Evolutionary conservation across 2,888 invertebrate species (phyloP).

Genomic region (Eugnorisma glareosa): DNA sequence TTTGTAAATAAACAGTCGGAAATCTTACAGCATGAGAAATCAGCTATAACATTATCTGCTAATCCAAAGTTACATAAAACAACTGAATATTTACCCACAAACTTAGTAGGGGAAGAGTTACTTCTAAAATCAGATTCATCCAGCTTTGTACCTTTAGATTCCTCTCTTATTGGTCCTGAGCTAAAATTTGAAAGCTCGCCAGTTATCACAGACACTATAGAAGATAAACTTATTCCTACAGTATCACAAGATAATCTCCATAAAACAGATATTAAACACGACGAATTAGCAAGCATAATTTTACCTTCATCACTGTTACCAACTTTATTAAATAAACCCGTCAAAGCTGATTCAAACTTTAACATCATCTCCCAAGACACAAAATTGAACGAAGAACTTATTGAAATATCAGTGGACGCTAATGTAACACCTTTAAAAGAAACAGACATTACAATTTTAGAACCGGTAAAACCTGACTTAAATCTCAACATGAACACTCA

Average conservation of each 20-base stretch:
- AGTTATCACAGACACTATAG: not conserved
- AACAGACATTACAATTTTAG: not conserved
- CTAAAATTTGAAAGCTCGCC: not conserved
- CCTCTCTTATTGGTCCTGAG: constrained; percentile 11
- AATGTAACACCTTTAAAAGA: not conserved
- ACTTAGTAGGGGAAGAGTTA: not conserved
- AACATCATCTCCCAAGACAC: not conserved
- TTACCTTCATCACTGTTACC: constrained; percentile 26
- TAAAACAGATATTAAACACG: not conserved
- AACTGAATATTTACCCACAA: not conserved
- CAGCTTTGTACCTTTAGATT: constrained; percentile 7
- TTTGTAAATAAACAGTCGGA: not conserved
- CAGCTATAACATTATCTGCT: not conserved
- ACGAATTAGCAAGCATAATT: constrained; percentile 3
- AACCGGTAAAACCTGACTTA: not conserved
- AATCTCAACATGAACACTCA: not conserved
- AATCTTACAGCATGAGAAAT: not conserved
- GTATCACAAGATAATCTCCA: not conserved
- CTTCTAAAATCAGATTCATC: not conserved
- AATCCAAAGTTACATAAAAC: too few relatives aligned
- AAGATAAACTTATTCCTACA: not conserved
- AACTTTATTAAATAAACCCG: not conserved
- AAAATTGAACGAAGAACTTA: constrained; percentile 9
- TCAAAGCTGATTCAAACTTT: not conserved
- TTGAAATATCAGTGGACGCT: not conserved